Evolutionary conservation across 1,140 invertebrate genomes (phyloP), one percentile per base, ranked within the genome.

Genomic region (Drosophila bocki): DNA sequence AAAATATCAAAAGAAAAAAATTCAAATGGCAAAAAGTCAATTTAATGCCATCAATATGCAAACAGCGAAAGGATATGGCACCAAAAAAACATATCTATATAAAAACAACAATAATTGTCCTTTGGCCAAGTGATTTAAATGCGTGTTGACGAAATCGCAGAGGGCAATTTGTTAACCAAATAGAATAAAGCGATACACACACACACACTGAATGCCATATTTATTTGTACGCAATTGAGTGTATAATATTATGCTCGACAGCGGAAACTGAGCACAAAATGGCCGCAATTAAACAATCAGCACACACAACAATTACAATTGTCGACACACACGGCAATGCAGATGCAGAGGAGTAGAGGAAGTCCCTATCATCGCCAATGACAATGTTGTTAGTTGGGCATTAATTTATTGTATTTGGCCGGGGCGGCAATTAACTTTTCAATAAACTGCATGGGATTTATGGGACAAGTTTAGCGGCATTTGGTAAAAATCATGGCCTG

Each of bases 281-380:
- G 84, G 80, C 80, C 77, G 80, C 84, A 87, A 87, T 87, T 88
- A 90, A 88, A 88, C 84, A 88, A 88, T 90, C 84, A 88, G 80
- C 84, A 87, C 44, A 44, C 42, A 48, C 68, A 87, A 82, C 84
- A 87, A 87, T 88, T 87, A 87, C 80, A 80, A 79, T 78, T 86
- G 78, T 78, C 80, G 69, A 86, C 57, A 42, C 29, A 19, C 44
- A 44, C 26, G 47, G 47, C 22, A 26, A n/a, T 17, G 13, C 5
- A 29, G 26, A 29, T 22, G 22, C 22, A 22, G 26, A 7, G 56
- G 56, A 15, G 53, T 48, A 79, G 58, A 79, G 58, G 75, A 79
- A 86, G 78, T 87, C 64, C 75, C 77, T 37, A 45, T 78, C 22
- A 87, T 62, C 80, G 84, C 67, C 32, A 33, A 33, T 83, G 83